A percentile compares a stretch with the other conserved stretches of the same genome.
These are phyloP conservation scores for Kryptopterus vitreolus DNA, from an alignment of 2,797 vertebrate genomes.

Conservation along the genomic window DNA sequence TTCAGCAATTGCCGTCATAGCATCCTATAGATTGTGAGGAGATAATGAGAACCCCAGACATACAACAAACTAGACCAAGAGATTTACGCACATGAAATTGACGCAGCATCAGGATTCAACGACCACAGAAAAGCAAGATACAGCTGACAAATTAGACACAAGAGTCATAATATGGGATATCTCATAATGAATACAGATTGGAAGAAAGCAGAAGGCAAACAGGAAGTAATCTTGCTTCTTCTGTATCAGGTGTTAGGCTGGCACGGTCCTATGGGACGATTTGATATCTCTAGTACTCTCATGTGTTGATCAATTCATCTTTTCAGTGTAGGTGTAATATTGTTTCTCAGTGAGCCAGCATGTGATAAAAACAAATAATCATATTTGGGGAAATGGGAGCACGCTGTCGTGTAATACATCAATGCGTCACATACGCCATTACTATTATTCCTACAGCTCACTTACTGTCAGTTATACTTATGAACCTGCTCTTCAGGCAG, in stretches of 20 bases:
- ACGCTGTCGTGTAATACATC: constrained; percentile 8
- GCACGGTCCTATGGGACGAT: background rate
- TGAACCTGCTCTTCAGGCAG: background rate
- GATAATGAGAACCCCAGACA: background rate
- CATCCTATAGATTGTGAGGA: background rate
- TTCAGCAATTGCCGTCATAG: background rate
- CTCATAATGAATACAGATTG: background rate
- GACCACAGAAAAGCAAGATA: background rate
- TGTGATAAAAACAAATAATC: constrained; percentile 28
- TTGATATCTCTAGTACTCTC: background rate
- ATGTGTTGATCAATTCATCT: constrained; percentile 13
- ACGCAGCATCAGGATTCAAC: background rate
- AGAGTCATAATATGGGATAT: background rate
- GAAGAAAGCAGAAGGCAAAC: background rate
- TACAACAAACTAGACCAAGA: background rate
- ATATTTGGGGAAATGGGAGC: background rate
- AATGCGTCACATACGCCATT: background rate
- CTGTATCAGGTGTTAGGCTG: background rate
- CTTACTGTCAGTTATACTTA: background rate
- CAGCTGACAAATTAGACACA: background rate
- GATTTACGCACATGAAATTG: background rate
- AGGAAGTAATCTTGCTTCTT: background rate
- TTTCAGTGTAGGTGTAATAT: constrained; percentile 8
- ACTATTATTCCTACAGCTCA: constrained; percentile 6
- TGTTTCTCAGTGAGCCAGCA: constrained; percentile 2